phyloP scores from a whole-genome alignment of 2,888 invertebrate genomes.

The Eulithis testata region DNA sequence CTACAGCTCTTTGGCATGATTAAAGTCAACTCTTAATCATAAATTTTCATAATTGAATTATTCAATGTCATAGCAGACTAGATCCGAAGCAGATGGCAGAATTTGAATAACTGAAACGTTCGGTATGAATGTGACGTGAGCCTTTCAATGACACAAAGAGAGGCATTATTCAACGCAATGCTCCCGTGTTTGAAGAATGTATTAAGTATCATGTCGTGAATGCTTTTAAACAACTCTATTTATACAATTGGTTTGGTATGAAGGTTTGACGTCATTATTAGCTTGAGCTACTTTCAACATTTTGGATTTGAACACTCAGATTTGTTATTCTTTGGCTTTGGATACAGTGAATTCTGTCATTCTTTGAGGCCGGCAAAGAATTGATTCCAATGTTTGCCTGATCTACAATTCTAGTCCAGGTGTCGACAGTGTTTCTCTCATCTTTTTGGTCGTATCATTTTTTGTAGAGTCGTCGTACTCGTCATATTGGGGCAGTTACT shows the following conservation, averaged over 20 bases:
- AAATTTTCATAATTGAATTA: background rate
- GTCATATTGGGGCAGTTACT: no score
- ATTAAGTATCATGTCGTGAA: slow-evolving; percentile 27
- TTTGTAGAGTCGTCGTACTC: no score
- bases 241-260: slow-evolving; percentile 22
- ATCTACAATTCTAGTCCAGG: no score
- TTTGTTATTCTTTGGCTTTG: no score
- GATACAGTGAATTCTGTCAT: no score
- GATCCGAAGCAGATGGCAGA: slow-evolving; percentile 11
- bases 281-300: background rate
- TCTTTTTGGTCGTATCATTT: no score
- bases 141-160: slow-evolving; percentile 33
- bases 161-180: slow-evolving; percentile 28
- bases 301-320: no score
- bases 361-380: no score
- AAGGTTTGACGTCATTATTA: slow-evolving; percentile 5
- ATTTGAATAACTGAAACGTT: slow-evolving; percentile 15
- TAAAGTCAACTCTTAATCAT: background rate
- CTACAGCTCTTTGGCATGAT: no score
- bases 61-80: slow-evolving; percentile 1
- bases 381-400: no score
- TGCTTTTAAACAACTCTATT: slow-evolving; percentile 32
- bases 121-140: slow-evolving; percentile 26
- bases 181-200: slow-evolving; percentile 22
- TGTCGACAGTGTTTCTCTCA: no score